A percentile compares a stretch with the other conserved stretches of the same genome.
Evolutionary conservation across 2,888 invertebrate genomes (phyloP).

Genomic region (Odontothrips loti): DNA sequence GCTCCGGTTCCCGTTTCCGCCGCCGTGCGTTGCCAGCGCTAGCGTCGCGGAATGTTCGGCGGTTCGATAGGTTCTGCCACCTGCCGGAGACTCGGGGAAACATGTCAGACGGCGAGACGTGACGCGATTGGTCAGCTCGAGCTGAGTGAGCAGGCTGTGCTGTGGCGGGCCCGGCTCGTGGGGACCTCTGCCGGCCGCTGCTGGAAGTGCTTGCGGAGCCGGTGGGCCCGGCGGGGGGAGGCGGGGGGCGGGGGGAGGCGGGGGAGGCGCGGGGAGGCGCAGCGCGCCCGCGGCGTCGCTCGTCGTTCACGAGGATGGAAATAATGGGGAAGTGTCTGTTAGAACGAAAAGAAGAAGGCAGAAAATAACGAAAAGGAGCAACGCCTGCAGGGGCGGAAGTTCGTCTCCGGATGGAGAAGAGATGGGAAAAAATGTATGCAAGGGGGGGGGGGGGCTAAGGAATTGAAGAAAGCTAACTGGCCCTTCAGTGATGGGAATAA

Average conservation of each 20-base stretch:
- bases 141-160: background rate
- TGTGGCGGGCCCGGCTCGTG: background rate
- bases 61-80: constrained; percentile 13
- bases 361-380: constrained; percentile 59
- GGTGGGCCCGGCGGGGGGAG: background rate
- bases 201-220: background rate
- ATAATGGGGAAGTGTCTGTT: constrained; percentile 23
- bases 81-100: constrained; percentile 3
- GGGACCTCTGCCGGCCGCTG: background rate
- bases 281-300: background rate
- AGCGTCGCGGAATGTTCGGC: background rate
- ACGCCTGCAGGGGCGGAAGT: constrained; percentile 67
- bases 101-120: background rate
- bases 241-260: background rate
- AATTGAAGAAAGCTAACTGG: background rate
- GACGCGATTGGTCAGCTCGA: background rate
- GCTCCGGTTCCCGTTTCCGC: background rate
- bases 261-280: background rate
- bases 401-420: constrained; percentile 61
- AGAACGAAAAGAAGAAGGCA: constrained; percentile 43
- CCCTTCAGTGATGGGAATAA: background rate
- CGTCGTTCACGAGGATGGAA: constrained; percentile 4
- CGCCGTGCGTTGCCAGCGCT: background rate
- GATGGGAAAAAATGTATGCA: background rate
- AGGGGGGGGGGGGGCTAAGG: background rate